Conservation (phyloP, 1,140 invertebrate genomes). For the Eumaeus atala region DNA sequence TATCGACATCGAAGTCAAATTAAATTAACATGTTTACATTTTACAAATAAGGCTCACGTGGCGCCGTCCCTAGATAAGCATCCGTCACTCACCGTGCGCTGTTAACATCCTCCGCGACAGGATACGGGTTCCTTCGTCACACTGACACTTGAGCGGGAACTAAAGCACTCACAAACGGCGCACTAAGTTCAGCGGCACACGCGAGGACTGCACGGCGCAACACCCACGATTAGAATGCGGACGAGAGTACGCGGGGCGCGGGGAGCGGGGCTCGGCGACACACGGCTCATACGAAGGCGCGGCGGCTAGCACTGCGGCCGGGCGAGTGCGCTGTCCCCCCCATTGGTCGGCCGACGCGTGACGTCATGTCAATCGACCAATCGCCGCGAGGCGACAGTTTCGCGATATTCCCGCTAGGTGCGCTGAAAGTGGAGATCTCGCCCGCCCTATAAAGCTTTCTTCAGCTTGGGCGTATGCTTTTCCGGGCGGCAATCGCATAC, state of each 20-base stretch:
- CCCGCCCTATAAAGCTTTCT: slow-evolving; percentile 69
- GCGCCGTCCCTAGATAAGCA: slow-evolving; percentile 55
- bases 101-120: slow-evolving; percentile 69
- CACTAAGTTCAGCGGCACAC: slow-evolving; percentile 68
- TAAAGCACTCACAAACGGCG: slow-evolving; percentile 70
- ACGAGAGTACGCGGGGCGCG: slow-evolving; percentile 54
- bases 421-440: slow-evolving; percentile 50
- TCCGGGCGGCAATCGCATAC: slow-evolving; percentile 43
- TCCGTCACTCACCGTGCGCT: slow-evolving; percentile 66
- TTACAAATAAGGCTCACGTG: slow-evolving; percentile 71
- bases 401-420: slow-evolving; percentile 38
- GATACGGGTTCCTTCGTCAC: slow-evolving; percentile 55
- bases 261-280: slow-evolving; percentile 50
- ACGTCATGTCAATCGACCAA: slow-evolving; percentile 60
- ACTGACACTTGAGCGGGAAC: slow-evolving; percentile 68
- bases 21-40: slow-evolving; percentile 71
- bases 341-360: slow-evolving; percentile 52
- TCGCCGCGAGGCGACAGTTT: slow-evolving; percentile 38
- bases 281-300: slow-evolving; percentile 67
- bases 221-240: slow-evolving; percentile 72
- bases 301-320: slow-evolving; percentile 63
- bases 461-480: slow-evolving; percentile 68
- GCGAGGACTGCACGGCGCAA: slow-evolving; percentile 69
- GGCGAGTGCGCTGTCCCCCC: slow-evolving; percentile 48
- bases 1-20: slow-evolving; percentile 41